phyloP scores from a whole-genome alignment of 1,140 invertebrate species.

The Pogonognathellus flavescens region DNA sequence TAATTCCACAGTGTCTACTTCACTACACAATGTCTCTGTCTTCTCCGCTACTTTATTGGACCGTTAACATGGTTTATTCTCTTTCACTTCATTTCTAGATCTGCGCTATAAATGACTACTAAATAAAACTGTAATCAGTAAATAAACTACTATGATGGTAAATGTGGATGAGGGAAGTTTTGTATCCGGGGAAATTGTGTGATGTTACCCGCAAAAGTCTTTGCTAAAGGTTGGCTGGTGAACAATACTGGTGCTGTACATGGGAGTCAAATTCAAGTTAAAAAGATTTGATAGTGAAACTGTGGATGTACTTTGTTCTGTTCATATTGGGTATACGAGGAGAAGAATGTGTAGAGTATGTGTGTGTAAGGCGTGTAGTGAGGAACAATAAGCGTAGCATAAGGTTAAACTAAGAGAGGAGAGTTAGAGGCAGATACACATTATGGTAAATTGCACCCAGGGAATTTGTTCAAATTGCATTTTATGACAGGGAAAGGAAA shows the following conservation, averaged over 20 bases:
- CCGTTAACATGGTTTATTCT: too few species aligned
- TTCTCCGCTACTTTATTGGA: too few species aligned
- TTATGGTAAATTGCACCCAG: slow-evolving; percentile 57
- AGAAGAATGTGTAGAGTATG: neutral
- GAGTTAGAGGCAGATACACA: slow-evolving; percentile 11
- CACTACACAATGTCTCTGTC: too few species aligned
- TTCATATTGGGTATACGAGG: neutral
- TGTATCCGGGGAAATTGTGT: too few species aligned
- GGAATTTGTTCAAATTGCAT: slow-evolving; percentile 62
- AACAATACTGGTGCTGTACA: neutral
- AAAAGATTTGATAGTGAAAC: slow-evolving; percentile 5
- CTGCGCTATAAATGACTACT: too few species aligned
- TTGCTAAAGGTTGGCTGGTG: too few species aligned
- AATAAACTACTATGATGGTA: too few species aligned
- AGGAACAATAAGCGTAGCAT: slow-evolving; percentile 11
- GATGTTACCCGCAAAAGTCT: too few species aligned
- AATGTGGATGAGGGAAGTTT: too few species aligned
- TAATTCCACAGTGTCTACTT: too few species aligned
- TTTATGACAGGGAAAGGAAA: slow-evolving; percentile 60
- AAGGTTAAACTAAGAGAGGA: neutral
- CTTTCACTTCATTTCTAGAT: too few species aligned
- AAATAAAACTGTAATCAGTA: too few species aligned
- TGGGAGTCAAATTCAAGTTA: neutral
- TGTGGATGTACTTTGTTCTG: neutral
- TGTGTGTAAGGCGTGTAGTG: neutral